These are phyloP conservation scores for Tribolium madens DNA, from an alignment of 1,140 invertebrate species.

Conservation along the genomic window DNA sequence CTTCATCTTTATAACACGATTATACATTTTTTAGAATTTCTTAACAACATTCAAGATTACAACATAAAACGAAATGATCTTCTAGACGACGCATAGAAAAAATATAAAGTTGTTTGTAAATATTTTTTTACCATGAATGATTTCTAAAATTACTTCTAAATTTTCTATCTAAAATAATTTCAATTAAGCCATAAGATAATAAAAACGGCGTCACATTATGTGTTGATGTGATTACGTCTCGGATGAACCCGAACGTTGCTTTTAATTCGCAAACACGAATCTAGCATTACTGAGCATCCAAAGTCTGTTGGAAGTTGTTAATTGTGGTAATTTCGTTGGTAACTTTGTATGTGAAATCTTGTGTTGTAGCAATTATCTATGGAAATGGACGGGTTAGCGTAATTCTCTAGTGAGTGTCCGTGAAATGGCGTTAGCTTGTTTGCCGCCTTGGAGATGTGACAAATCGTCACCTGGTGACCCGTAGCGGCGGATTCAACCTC, in stretches of 20 bases:
- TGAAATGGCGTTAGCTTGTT: constrained; percentile 63
- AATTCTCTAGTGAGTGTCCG: constrained; percentile 54
- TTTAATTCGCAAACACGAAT: constrained; percentile 38
- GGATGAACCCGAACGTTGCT: background rate
- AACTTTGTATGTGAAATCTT: constrained; percentile 44
- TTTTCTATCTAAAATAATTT: too few relatives aligned
- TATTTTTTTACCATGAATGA: too few relatives aligned
- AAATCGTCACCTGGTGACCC: constrained; percentile 64
- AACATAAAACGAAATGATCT: too few relatives aligned
- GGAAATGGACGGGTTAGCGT: constrained; percentile 46
- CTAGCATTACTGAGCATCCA: constrained; percentile 25
- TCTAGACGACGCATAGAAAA: too few relatives aligned
- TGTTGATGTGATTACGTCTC: background rate
- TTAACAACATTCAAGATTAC: too few relatives aligned
- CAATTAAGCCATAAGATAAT: too few relatives aligned
- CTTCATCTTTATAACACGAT: too few relatives aligned
- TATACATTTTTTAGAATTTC: too few relatives aligned
- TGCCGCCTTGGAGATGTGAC: constrained; percentile 63
- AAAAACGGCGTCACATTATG: too few relatives aligned
- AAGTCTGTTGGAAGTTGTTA: constrained; percentile 44
- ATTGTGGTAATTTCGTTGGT: constrained; percentile 51
- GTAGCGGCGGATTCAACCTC: constrained; percentile 57
- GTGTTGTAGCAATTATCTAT: constrained; percentile 50
- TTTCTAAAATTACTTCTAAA: too few relatives aligned
- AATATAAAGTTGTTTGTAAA: too few relatives aligned